Base-by-base conservation (phyloP, 1,140 invertebrate species). In the Trinorchestia longiramus region DNA sequence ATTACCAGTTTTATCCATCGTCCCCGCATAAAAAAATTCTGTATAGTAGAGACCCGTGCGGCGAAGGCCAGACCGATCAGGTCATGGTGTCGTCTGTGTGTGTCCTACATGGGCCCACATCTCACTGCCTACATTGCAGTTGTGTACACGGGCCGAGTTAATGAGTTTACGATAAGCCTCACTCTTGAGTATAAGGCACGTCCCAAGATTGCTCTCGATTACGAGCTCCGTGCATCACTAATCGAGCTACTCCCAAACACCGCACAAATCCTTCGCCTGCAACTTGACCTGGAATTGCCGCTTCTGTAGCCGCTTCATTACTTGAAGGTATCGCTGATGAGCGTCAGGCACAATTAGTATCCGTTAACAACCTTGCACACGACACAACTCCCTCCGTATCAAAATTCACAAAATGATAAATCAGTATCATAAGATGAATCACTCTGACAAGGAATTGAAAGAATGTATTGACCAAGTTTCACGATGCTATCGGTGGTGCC, bases 101-200 rank as follows among this genome's bases (percentile, higher is more conserved):
- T 19, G 62, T 77, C 28, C 62, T 28, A 3, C 1, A 77, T 77
- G 36, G 62, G 62, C 62, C 62, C 62, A 3, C 62, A 19, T 77
- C 62, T 77, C 62, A 77, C 62, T 77, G 62, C 62, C 62, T 77
- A 77, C 62, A 28, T 77, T 77, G 62, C 62, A 77, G 15, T 77
- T 77, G 62, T 77, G 62, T 77, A 77, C 62, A 77, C 28, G 62
- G 62, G 62, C 62, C 28, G 62, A 77, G 62, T 77, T 77, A 77
- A 77, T 77, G 62, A 77, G 62, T 77, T 77, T 77, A 77, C 62
- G 62, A 77, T 77, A 77, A 77, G 62, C 62, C 62, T 77, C 62
- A 28, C 62, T 23, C 28, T n/a, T 23, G 62, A 77, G 62, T 77
- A 77, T 77, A 77, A 28, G 62, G 62, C 62, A 23, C 62, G 62